Conservation (phyloP, 1,140 invertebrate species). For the Stegodyphus mimosarum region DNA sequence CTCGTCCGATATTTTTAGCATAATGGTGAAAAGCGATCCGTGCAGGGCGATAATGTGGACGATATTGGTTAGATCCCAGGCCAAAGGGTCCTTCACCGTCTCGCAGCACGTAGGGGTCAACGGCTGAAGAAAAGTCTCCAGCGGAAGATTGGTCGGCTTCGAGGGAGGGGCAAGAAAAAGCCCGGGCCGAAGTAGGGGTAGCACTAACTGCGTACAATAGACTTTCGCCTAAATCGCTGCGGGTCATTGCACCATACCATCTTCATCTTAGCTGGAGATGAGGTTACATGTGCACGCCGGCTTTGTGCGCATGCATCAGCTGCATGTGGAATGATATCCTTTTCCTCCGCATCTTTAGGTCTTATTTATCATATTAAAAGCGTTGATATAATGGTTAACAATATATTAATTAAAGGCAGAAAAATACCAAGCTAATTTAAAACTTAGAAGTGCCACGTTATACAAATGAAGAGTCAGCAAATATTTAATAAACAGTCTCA, state of each 20-base stretch:
- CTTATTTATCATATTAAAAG: too few species aligned
- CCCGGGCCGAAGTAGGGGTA: too few species aligned
- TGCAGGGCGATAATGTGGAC: background rate
- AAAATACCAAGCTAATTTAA: too few species aligned
- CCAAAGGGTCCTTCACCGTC: constrained; percentile 45
- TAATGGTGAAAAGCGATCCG: background rate
- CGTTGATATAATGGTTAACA: too few species aligned
- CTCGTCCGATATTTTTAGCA: background rate
- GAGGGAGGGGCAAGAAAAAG: too few species aligned
- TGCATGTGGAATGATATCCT: too few species aligned
- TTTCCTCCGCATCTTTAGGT: too few species aligned
- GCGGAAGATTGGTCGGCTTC: background rate
- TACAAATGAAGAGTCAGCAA: too few species aligned
- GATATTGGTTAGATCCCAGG: background rate
- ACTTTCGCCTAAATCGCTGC: constrained; percentile 13
- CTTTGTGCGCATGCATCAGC: too few species aligned
- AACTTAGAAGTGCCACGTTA: too few species aligned
- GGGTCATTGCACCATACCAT: constrained; percentile 17
- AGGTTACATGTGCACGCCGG: background rate
- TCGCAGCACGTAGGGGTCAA: constrained; percentile 23
- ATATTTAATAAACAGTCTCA: too few species aligned
- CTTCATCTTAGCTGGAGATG: background rate
- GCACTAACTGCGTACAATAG: background rate
- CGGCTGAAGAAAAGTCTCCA: constrained; percentile 21
- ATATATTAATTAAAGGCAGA: too few species aligned